Evolutionary conservation across 2,113 vertebrate species (phyloP), one percentile per base, ranked within the genome.

Genomic region (Herpailurus yagouaroundi): DNA sequence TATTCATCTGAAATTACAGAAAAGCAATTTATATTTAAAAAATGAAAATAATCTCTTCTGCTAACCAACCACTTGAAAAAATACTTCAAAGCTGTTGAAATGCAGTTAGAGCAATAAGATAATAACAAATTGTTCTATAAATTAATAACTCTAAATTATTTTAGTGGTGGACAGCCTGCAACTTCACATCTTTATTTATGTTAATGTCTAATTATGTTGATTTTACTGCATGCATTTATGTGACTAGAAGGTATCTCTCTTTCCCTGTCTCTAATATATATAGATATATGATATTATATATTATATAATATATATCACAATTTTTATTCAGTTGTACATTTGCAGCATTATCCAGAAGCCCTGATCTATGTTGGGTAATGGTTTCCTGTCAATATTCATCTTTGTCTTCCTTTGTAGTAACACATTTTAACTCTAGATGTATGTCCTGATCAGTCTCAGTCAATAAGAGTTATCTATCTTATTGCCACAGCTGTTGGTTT

Each of bases 1-100:
- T 85, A 45, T 83, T 68, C 9, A 87, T 74, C 15, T 74, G 41
- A 92, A 84, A 57, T 90, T 76, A 36, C 50, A 92, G 27, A 82
- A 89, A 94, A 93, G 16, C 18, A 85, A 94, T 45, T 73, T 91
- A 5, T 55, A 79, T 91, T 96, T 93, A 16, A 90, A 8, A 89
- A 97, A 84, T 95, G 14, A 90, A 97, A 97, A 94, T 83, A 94
- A 79, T 94, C 8, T 85, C 6, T 84, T 91, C n/a, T 87, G 16
- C 85, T 89, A 89, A n/a, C 38, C 69, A 79, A 60, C 4, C 77
- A 60, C 38, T 95, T 94, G 23, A 82, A 97, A 96, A 95, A 92
- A 18, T 33, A 64, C 7, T 82, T 82, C 36, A 95, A 95, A 84
- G 12, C 36, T 93, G 1, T 87, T 13, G 19, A 97, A 90, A 13